phyloP scores from a whole-genome alignment of 2,797 vertebrate genomes.

The Sebastiscus tertius region DNA sequence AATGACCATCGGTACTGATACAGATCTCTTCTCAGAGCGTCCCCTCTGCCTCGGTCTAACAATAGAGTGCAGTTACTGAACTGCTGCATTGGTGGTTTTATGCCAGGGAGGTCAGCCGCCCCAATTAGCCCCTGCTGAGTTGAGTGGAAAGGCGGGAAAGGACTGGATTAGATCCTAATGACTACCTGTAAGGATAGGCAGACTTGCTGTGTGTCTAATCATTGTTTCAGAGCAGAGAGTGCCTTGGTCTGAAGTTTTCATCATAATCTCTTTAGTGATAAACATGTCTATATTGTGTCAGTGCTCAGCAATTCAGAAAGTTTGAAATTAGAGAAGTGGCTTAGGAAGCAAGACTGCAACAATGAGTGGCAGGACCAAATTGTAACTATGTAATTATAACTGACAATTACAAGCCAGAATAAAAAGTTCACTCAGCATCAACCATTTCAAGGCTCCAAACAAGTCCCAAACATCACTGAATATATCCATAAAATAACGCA shows the following conservation, averaged over 20 bases:
- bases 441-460: background rate
- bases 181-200: background rate
- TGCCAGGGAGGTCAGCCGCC: background rate
- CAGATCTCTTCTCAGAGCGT: background rate
- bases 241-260: background rate
- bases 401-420: background rate
- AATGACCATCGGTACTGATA: background rate
- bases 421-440: background rate
- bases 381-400: background rate
- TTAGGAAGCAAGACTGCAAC: background rate
- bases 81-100: background rate
- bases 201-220: background rate
- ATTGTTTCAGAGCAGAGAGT: background rate
- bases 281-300: background rate
- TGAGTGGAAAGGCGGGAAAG: background rate
- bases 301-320: background rate
- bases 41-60: background rate
- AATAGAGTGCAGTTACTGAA: background rate
- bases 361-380: background rate
- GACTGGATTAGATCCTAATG: background rate
- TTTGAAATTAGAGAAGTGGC: background rate
- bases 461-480: background rate
- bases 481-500: background rate
- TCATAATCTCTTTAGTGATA: background rate
- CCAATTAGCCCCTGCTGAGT: slow-evolving; percentile 19